Conservation (phyloP, 2,113 vertebrate species). For the Dissostichus mawsoni region DNA sequence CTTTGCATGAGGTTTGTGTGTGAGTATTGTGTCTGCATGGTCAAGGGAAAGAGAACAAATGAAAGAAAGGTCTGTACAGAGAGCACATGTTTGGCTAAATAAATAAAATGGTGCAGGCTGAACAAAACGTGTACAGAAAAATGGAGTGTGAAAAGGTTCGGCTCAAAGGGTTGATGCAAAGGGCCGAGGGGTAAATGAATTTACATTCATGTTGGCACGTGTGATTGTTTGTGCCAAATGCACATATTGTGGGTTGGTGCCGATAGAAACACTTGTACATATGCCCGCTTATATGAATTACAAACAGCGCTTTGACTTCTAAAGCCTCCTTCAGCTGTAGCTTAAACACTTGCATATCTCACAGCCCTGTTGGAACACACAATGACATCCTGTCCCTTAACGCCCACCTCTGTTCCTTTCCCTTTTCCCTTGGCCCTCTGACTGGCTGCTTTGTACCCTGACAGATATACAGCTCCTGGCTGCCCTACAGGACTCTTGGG, state of each 20-base stretch:
- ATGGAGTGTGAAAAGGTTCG: not conserved
- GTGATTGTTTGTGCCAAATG: not conserved
- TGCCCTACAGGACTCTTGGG: slow-evolving; percentile 66
- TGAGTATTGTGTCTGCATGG: slow-evolving; percentile 2
- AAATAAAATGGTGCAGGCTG: slow-evolving; percentile 57
- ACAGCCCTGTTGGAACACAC: slow-evolving; percentile 60
- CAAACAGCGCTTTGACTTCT: slow-evolving; percentile 57
- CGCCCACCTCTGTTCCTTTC: slow-evolving; percentile 66
- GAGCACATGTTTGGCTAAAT: slow-evolving; percentile 48
- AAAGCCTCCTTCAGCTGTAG: slow-evolving; percentile 50
- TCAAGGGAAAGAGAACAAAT: slow-evolving; percentile 17
- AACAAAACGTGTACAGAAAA: slow-evolving; percentile 43
- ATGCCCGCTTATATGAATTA: slow-evolving; percentile 38
- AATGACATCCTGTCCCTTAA: slow-evolving; percentile 70
- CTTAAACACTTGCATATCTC: slow-evolving; percentile 62
- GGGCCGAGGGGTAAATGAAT: slow-evolving; percentile 32
- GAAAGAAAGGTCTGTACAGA: not conserved
- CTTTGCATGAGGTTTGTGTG: slow-evolving; percentile 22
- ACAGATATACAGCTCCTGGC: slow-evolving; percentile 79
- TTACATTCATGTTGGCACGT: slow-evolving; percentile 14
- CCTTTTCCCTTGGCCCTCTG: slow-evolving; percentile 62
- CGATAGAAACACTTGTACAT: slow-evolving; percentile 17
- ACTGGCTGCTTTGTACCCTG: slow-evolving; percentile 73
- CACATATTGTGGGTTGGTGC: not conserved
- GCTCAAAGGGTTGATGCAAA: slow-evolving; percentile 3